Base-by-base conservation (phyloP, 92 coral and sea anemone species). In the Bergia puertoricense region DNA sequence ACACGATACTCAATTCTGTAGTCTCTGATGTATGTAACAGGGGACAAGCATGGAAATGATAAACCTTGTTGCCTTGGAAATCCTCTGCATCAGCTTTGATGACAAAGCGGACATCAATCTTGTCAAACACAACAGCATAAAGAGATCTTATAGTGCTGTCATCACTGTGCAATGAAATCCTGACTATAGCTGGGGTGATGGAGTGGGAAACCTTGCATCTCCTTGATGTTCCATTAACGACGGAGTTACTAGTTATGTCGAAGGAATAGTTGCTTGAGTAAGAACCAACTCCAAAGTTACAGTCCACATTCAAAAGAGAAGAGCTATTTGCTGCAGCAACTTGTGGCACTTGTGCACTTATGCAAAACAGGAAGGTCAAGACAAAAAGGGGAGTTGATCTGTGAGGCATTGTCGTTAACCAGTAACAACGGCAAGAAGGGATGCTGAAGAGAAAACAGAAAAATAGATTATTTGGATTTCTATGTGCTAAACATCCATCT, bases 11-110 rank as follows among this genome's bases (percentile, higher is more conserved):
- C 1, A 94, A 48, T 13, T 92, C 90, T 0, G 89, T 80, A 39
- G 43, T 74, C 14, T 41, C 79, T 46, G 85, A 44, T 74, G 87
- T 48, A 18, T 75, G 48, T 20, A 51, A 68, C 4, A 16, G 76
- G 18, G 98, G 98, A 37, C 98, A 95, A 22, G 94, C 92, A 74
- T 95, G 96, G n/a, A 95, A 95, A 44, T 89, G 91, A 51, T 93
- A 95, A 7, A 85, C 89, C 4, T 89, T 46, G 10, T 76, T 85
- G 4, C 80, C 54, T 77, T 42, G 86, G 37, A 93, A 79, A 67
- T 93, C 93, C 37, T 43, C 48, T 3, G 83, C 56, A 22, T 88
- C 88, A 15, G 96, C 96, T 20, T 88, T 90, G 4, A 91, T 93
- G 23, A 95, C 94, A 91, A 95, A 95, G 38, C 91, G 85, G 37